Evolutionary conservation across 2,113 vertebrate genomes (phyloP).

Genomic region (Sisor rabdophorus): DNA sequence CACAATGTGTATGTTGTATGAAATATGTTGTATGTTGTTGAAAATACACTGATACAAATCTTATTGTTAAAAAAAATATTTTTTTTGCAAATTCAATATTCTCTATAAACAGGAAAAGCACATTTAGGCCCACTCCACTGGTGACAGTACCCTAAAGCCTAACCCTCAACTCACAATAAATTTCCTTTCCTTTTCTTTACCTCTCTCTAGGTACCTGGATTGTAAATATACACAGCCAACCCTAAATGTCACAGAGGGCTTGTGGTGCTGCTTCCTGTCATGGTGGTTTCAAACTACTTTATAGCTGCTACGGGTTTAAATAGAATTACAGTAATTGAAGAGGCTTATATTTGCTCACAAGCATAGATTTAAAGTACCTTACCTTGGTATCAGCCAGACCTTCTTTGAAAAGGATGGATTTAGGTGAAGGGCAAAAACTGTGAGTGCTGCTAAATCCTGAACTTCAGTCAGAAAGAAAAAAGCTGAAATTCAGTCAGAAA

Average conservation of each 20-base stretch:
- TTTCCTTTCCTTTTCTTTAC: background rate
- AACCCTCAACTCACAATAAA: background rate
- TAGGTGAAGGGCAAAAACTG: conserved; percentile 68
- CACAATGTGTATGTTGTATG: too few relatives aligned
- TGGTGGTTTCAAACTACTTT: conserved; percentile 50
- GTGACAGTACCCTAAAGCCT: background rate
- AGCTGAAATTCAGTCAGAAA: too few relatives aligned
- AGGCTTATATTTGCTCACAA: conserved; percentile 26
- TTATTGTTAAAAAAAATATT: too few relatives aligned
- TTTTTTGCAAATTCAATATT: background rate
- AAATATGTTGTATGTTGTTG: background rate
- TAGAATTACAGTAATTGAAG: conserved; percentile 63
- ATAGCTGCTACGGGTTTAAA: conserved; percentile 54
- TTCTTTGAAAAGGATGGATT: conserved; percentile 64
- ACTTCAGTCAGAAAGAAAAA: too few relatives aligned
- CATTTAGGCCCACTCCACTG: background rate
- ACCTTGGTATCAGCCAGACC: conserved; percentile 32
- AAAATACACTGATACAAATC: background rate
- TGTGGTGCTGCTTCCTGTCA: background rate
- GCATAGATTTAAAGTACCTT: conserved; percentile 39
- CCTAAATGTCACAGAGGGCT: background rate
- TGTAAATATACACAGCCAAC: conserved; percentile 11
- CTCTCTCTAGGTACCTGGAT: background rate
- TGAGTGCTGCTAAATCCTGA: conserved; percentile 61
- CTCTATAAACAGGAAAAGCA: background rate